phyloP scores from a whole-genome alignment of 2,888 invertebrate species.

The Syritta pipiens region DNA sequence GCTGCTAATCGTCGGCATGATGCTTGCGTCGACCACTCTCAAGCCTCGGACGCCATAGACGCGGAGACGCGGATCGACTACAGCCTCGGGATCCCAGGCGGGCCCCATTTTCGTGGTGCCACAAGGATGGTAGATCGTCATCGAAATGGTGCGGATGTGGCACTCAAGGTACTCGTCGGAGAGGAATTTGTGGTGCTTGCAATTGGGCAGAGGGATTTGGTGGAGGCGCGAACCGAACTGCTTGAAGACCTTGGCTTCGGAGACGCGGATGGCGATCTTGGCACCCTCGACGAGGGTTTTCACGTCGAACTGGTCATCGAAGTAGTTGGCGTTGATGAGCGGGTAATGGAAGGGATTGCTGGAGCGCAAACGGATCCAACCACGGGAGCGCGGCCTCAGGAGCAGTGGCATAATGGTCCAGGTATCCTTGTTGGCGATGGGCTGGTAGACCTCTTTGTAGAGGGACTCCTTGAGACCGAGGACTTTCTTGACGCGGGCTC shows the following conservation, averaged over 20 bases:
- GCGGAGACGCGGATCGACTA: constrained; percentile 88
- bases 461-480: constrained; percentile 89
- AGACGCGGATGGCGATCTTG: constrained; percentile 86
- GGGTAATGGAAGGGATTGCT: constrained; percentile 93
- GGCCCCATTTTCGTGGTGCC: constrained; percentile 95
- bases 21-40: constrained; percentile 91
- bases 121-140: constrained; percentile 94
- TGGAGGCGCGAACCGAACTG: constrained; percentile 89
- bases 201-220: constrained; percentile 88
- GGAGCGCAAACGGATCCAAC: constrained; percentile 87
- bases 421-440: constrained; percentile 85
- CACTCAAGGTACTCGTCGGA: constrained; percentile 93
- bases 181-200: constrained; percentile 85
- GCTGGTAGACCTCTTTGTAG: constrained; percentile 89
- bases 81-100: constrained; percentile 86
- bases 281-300: constrained; percentile 91
- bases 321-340: constrained; percentile 94
- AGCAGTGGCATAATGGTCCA: constrained; percentile 94
- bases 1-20: constrained; percentile 93
- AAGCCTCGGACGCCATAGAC: constrained; percentile 89
- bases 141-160: constrained; percentile 90
- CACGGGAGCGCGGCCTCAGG: constrained; percentile 88
- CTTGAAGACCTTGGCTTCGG: constrained; percentile 87
- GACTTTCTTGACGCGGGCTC: constrained; percentile 87
- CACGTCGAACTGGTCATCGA: constrained; percentile 89